phyloP scores from a whole-genome alignment of 2,113 vertebrate genomes.

The Amphilophus citrinellus region DNA sequence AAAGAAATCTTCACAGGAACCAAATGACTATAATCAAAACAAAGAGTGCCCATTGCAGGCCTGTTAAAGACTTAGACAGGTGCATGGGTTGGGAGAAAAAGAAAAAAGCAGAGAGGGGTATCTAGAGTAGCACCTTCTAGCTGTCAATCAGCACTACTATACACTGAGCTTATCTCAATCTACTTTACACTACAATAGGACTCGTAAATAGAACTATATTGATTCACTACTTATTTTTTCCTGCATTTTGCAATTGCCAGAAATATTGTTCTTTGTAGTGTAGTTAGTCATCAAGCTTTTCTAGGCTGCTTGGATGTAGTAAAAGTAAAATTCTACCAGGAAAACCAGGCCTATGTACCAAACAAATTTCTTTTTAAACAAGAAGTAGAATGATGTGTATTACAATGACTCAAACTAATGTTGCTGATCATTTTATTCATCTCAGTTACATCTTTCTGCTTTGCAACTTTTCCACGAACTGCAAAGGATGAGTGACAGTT shows the following conservation, averaged over 20 bases:
- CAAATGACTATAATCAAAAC: not conserved
- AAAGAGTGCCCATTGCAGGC: not conserved
- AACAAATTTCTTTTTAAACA: not conserved
- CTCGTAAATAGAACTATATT: not conserved
- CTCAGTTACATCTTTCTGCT: too few species aligned
- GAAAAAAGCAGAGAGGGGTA: not conserved
- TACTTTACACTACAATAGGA: not conserved
- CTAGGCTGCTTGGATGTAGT: too few species aligned
- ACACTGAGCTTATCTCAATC: not conserved
- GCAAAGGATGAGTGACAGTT: too few species aligned
- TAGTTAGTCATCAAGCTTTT: not conserved
- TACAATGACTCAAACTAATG: not conserved
- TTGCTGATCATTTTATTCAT: too few species aligned
- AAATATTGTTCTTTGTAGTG: not conserved
- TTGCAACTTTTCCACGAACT: too few species aligned
- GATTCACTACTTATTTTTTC: not conserved
- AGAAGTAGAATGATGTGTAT: not conserved
- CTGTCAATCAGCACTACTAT: not conserved
- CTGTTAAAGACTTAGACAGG: not conserved
- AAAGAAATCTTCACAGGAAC: not conserved
- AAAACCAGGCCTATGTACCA: not conserved
- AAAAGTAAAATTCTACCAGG: too few species aligned
- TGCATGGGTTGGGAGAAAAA: not conserved
- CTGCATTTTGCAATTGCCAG: not conserved
- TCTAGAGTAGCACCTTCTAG: not conserved